A percentile compares a stretch with the other conserved stretches of the same genome.
Conservation (phyloP, 2,888 invertebrate genomes). For the Onthophagus sagittarius region DNA sequence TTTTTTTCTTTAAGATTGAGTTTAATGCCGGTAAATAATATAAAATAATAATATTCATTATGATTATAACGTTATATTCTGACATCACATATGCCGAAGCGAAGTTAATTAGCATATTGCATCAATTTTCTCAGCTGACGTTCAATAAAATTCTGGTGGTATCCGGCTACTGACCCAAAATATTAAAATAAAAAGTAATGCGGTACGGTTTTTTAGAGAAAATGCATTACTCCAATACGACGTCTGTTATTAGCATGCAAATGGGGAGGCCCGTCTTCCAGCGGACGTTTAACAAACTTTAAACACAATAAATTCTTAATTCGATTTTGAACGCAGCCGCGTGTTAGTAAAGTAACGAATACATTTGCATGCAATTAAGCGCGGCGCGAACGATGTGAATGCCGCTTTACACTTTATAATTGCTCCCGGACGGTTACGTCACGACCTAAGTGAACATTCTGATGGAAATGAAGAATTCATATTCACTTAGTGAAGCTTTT, state of each 20-base stretch:
- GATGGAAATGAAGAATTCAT: neutral
- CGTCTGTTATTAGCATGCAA: slow-evolving; percentile 4
- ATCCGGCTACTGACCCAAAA: neutral
- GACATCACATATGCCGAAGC: neutral
- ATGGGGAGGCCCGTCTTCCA: neutral
- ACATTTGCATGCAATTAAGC: slow-evolving; percentile 24
- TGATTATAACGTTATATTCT: neutral
- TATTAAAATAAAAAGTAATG: neutral
- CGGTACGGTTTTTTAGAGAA: neutral
- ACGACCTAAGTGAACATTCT: neutral
- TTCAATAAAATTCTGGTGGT: neutral
- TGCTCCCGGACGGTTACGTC: neutral
- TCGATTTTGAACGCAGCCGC: slow-evolving; percentile 6
- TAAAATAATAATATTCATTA: neutral
- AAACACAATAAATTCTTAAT: slow-evolving; percentile 11
- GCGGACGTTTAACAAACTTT: slow-evolving; percentile 10
- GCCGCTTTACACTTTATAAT: slow-evolving; percentile 2
- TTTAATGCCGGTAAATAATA: neutral
- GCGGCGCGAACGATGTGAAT: slow-evolving; percentile 22
- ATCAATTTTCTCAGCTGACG: neutral
- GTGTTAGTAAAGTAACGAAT: slow-evolving; percentile 21
- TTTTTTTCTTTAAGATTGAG: neutral
- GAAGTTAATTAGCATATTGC: neutral
- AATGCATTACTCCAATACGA: neutral
- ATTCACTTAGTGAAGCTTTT: neutral